Base-by-base conservation (phyloP, 2,888 invertebrate species). In the Stenodera caucasica region DNA sequence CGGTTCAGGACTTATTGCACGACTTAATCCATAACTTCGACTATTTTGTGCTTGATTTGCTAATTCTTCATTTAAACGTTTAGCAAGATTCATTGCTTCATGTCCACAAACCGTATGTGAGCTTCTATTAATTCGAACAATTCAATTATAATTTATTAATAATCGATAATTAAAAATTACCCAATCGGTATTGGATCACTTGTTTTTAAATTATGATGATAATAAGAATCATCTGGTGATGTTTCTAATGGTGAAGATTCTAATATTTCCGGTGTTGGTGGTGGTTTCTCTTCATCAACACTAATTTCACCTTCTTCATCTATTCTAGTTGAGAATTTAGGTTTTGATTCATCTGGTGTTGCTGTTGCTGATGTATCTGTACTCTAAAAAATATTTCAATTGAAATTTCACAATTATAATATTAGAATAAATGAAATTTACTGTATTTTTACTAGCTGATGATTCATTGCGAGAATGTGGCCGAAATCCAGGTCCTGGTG, bases 401-500 rank as follows among this genome's bases (percentile, higher is more conserved):
- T 14, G 33, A 35, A 11, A 53, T 15, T 53, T 6, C 30, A 49
- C 49, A 51, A 37, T 15, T 51, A 2, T 26, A 26, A 21, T 40
- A 37, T n/a, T n/a, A n/a, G n/a, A n/a, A 26, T 1, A 37, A 11
- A 23, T 40, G 3, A 21, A 12, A 52, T 7, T 53, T 60, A 84
- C 80, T 75, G 81, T 85, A 78, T 86, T 88, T 67, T 80, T 80
- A 62, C 80, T 80, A 23, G 87, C 86, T 18, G 85, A 86, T 52
- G 90, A 88, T 77, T 94, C 94, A 76, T 94, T 94, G 30, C 95
- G 86, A 54, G 93, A 92, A 80, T 96, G 95, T 4, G 96, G 95
- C 30, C 96, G 82, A 80, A 96, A 96, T 26, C 96, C 96, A 8
- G 96, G 96, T 0, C 96, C 96, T 0, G 94, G 94, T 9, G 94